These are phyloP conservation scores for Dendropsophus ebraccatus DNA, from an alignment of 2,113 vertebrate genomes.

Conservation along the genomic window DNA sequence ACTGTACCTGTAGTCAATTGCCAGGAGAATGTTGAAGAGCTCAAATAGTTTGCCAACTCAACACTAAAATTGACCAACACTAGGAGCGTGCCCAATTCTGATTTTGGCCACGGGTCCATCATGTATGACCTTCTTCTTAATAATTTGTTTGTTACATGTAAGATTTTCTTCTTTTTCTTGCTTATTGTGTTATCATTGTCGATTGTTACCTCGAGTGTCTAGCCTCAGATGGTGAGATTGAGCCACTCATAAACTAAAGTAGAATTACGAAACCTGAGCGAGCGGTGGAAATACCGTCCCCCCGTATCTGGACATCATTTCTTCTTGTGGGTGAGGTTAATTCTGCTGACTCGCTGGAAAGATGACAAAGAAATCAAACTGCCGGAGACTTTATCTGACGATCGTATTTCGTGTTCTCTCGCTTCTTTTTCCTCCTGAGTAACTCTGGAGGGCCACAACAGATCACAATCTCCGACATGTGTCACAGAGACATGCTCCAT, in stretches of 20 bases:
- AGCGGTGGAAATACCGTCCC: constrained; percentile 3
- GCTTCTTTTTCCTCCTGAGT: constrained; percentile 20
- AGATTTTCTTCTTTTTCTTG: neutral
- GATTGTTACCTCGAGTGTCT: neutral
- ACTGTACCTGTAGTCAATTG: too few species aligned
- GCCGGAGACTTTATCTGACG: constrained; percentile 37
- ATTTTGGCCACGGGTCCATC: neutral
- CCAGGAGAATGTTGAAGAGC: too few species aligned
- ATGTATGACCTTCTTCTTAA: neutral
- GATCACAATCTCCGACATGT: constrained; percentile 43
- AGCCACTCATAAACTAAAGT: neutral
- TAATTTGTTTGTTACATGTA: neutral
- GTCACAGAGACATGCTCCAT: constrained; percentile 20
- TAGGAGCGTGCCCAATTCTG: neutral
- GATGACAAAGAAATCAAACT: constrained; percentile 29
- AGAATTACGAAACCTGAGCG: neutral
- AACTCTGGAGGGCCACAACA: constrained; percentile 38
- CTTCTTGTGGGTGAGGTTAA: constrained; percentile 25
- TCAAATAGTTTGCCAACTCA: too few species aligned
- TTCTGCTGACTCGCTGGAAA: constrained; percentile 51
- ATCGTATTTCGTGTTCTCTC: constrained; percentile 7
- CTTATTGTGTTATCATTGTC: neutral
- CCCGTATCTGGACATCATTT: constrained; percentile 47
- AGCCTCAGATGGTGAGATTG: neutral
- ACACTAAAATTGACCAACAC: neutral